A percentile compares a stretch with the other conserved stretches of the same genome.
Evolutionary conservation across 2,888 invertebrate genomes (phyloP).

Genomic region (Drosophila nr. perissopoda): DNA sequence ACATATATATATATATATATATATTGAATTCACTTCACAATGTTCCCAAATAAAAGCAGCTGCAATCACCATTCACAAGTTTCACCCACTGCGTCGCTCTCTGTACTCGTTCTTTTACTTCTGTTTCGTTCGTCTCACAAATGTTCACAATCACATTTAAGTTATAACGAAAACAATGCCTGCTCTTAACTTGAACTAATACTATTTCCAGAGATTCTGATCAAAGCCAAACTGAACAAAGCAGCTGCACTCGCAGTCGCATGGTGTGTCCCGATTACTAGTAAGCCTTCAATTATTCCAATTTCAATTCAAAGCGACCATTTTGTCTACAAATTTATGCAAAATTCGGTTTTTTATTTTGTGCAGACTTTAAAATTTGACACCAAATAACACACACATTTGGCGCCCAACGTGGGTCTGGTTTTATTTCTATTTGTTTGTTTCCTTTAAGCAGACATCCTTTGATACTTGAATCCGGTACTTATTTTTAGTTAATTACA

Average conservation of each 20-base stretch:
- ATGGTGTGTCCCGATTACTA: constrained; percentile 38
- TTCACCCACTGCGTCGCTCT: constrained; percentile 13
- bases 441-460: not conserved
- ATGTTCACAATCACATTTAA: constrained; percentile 19
- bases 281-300: constrained; percentile 31
- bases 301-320: not conserved
- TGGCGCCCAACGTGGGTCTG: constrained; percentile 10
- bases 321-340: constrained; percentile 7
- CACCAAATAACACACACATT: not conserved
- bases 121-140: not conserved
- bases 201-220: constrained; percentile 40
- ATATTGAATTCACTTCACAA: constrained; percentile 19
- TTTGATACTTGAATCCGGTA: not conserved
- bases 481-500: not conserved
- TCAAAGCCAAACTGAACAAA: constrained; percentile 20
- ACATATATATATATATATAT: constrained; percentile 6
- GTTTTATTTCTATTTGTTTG: not conserved
- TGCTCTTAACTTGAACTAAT: constrained; percentile 28
- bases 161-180: constrained; percentile 16
- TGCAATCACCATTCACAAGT: constrained; percentile 9
- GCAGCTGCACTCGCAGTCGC: constrained; percentile 43
- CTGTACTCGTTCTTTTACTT: not conserved
- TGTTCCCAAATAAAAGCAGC: constrained; percentile 9
- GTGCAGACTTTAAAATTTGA: not conserved
- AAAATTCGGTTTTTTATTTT: not conserved